phyloP scores from a whole-genome alignment of 2,113 vertebrate species.

The Calcarius ornatus region DNA sequence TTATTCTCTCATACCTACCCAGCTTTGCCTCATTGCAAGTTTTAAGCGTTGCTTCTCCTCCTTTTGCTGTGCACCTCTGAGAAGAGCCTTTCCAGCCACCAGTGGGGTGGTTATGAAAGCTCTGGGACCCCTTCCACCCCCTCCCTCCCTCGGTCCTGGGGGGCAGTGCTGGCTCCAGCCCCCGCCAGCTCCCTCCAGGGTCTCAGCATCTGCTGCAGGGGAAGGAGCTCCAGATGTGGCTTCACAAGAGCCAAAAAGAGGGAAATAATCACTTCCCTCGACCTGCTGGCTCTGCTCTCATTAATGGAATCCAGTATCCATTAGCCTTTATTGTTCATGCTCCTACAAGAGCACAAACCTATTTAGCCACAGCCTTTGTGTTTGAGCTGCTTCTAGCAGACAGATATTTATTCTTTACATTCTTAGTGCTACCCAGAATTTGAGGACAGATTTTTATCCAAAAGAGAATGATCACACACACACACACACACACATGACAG shows the following conservation, averaged over 20 bases:
- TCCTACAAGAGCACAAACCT: not conserved
- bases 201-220: not conserved
- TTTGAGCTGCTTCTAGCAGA: not conserved
- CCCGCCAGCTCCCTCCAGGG: not conserved
- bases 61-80: not conserved
- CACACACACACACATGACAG: not conserved
- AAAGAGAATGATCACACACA: not conserved
- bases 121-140: not conserved
- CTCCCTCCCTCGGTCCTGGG: fast-evolving
- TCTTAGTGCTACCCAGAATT: not conserved
- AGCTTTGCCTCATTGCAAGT: not conserved
- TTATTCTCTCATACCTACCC: not conserved
- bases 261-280: slow-evolving; percentile 58
- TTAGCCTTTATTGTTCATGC: slow-evolving; percentile 29
- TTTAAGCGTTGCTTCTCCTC: not conserved
- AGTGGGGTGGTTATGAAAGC: not conserved
- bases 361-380: not conserved
- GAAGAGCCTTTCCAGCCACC: not conserved
- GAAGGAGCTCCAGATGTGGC: slow-evolving; percentile 47
- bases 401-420: not conserved
- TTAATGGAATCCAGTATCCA: slow-evolving; percentile 42
- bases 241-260: not conserved
- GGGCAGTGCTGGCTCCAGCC: not conserved
- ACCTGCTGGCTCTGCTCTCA: slow-evolving; percentile 51
- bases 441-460: not conserved